Evolutionary conservation across 92 coral and sea anemone species (phyloP).

Genomic region (Chrysogorgia sp.): DNA sequence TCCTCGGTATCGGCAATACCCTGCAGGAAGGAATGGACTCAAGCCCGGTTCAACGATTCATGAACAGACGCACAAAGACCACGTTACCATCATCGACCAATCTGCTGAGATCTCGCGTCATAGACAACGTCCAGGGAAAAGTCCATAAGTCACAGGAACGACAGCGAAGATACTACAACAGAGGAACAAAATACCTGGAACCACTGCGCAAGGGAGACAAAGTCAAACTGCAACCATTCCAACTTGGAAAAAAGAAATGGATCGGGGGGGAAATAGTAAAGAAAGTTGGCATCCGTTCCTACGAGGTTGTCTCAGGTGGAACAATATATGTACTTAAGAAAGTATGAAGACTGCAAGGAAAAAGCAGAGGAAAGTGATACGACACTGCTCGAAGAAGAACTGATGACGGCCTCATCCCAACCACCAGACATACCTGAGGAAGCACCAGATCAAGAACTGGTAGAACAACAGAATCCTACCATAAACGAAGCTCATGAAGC

Average conservation of each 20-base stretch:
- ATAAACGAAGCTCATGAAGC: no score
- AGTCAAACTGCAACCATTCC: not conserved
- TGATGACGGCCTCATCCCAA: no score
- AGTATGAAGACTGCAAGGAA: not conserved
- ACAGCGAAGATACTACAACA: not conserved
- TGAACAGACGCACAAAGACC: conserved; percentile 23
- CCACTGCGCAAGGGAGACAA: not conserved
- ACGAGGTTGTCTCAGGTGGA: conserved; percentile 6
- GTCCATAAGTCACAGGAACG: conserved; percentile 6
- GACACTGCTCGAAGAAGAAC: no score
- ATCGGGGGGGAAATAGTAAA: not conserved
- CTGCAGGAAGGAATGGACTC: conserved; percentile 25
- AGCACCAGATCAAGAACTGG: no score
- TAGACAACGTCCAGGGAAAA: not conserved
- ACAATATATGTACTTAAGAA: not conserved
- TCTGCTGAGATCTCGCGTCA: not conserved
- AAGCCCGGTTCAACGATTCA: conserved; percentile 43
- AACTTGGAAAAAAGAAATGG: not conserved
- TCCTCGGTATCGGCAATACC: conserved; percentile 24
- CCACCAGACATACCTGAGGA: no score
- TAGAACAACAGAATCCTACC: no score
- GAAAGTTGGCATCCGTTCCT: conserved; percentile 23
- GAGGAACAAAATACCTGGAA: not conserved
- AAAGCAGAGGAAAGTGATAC: no score
- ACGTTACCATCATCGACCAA: conserved; percentile 13